Conservation (phyloP, 2,113 vertebrate genomes). For the Nicator chloris region DNA sequence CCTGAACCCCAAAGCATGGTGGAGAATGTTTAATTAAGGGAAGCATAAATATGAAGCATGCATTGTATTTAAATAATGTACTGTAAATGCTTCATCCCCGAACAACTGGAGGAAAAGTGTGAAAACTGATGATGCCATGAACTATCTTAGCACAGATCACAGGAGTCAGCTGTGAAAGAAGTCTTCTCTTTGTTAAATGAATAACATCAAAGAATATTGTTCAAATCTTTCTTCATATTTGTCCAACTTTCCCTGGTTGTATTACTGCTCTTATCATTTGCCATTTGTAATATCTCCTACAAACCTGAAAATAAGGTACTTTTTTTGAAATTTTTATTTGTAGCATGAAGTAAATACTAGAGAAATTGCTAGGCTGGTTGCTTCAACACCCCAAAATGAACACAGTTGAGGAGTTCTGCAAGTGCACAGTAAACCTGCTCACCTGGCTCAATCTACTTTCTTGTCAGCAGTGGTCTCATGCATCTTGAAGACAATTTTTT, state of each 20-base stretch:
- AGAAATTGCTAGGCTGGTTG: not conserved
- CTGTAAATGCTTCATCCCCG: not conserved
- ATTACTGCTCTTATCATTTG: not conserved
- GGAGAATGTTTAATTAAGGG: slow-evolving; percentile 22
- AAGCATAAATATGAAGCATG: not conserved
- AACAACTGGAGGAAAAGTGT: not conserved
- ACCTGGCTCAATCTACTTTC: not conserved
- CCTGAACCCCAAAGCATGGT: not conserved
- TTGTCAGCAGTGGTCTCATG: not conserved
- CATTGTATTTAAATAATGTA: not conserved
- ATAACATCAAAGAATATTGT: not conserved
- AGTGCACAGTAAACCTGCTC: not conserved
- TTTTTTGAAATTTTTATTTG: not conserved
- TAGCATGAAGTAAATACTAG: not conserved
- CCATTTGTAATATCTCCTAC: not conserved
- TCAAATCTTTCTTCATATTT: not conserved
- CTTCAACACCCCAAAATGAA: not conserved
- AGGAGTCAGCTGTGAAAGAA: not conserved
- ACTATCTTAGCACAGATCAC: not conserved
- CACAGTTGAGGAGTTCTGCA: not conserved
- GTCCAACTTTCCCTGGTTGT: not conserved
- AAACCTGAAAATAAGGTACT: not conserved
- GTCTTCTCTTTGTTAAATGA: not conserved
- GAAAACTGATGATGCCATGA: not conserved
- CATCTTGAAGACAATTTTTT: not conserved